Evolutionary conservation across 2,888 invertebrate species (phyloP), one percentile per base, ranked within the genome.

Genomic region (Phyto melanocephala): DNA sequence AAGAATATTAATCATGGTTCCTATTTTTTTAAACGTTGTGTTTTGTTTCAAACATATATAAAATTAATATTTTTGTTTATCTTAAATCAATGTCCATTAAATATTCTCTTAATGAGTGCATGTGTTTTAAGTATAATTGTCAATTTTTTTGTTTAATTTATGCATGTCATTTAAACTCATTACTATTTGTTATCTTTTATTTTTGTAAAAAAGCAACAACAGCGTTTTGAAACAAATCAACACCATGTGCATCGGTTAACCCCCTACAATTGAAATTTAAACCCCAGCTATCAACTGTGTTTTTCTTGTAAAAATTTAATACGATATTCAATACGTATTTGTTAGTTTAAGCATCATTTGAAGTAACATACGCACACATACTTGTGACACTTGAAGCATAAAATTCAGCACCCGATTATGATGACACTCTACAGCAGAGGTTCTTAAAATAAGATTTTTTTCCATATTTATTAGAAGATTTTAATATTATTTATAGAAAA

Each of bases 321-420:
- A 60, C 52, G 47, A 67, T 40, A 58, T 58, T 70, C 15, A 28
- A 28, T 5, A 11, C 5, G 20, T 82, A 71, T 79, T 79, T 82
- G 67, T 82, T 75, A 63, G 65, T 79, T 60, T 71, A 65, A 28
- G 63, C 70, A 82, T 58, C 70, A 75, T 5, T 75, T 58, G 60
- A 54, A 50, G 45, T 33, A 40, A 60, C 17, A 72, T 11, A 8
- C 15, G 24, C 11, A 28, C 11, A 54, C 15, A 45, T n/a, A 56
- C 60, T 22, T 60, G 65, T 77, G 63, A 82, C 78, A 75, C 78
- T 82, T 82, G 78, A 79, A 79, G 70, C 75, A 82, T 75, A 70
- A 79, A 79, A 82, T 75, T 71, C 82, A 60, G 63, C 75, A 75
- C 75, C 70, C 78, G 60, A 54, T 75, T 71, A 71, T 24, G 65